These are phyloP conservation scores for Etheostoma perlongum DNA, from an alignment of 2,797 vertebrate species.

Conservation along the genomic window DNA sequence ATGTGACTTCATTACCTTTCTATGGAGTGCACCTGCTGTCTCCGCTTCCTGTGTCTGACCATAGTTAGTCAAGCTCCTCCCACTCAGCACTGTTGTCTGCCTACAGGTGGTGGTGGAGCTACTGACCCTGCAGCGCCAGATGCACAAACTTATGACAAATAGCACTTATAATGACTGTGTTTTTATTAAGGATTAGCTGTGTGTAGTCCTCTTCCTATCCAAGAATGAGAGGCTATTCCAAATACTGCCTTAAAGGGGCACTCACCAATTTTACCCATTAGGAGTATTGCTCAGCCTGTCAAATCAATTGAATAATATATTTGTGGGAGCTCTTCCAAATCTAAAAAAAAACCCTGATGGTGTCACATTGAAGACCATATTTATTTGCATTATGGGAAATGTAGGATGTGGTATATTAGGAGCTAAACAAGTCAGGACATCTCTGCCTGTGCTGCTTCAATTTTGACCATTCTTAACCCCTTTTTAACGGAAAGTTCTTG, in stretches of 20 bases:
- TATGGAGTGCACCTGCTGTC: conserved; percentile 80
- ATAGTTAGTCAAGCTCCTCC: conserved; percentile 62
- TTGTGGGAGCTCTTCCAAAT: not conserved
- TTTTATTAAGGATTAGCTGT: conserved; percentile 51
- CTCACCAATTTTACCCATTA: not conserved
- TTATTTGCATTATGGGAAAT: not conserved
- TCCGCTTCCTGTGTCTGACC: conserved; percentile 78
- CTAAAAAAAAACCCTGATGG: not conserved
- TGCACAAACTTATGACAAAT: conserved; percentile 31
- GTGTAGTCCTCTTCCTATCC: conserved; percentile 14
- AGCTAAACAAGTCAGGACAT: no score
- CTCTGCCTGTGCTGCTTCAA: no score
- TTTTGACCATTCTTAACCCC: no score
- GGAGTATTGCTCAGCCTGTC: not conserved
- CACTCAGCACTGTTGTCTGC: conserved; percentile 44
- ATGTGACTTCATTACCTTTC: conserved; percentile 77
- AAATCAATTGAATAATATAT: not conserved
- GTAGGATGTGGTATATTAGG: not conserved
- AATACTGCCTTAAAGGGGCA: conserved; percentile 25
- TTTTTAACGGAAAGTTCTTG: not conserved
- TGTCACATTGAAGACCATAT: not conserved
- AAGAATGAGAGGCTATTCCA: conserved; percentile 5
- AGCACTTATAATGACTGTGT: conserved; percentile 34
- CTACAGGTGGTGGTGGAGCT: conserved; percentile 72
- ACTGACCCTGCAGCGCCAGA: conserved; percentile 53